Conservation (phyloP, 2,113 vertebrate species). For the Microcebus lehilahytsara region DNA sequence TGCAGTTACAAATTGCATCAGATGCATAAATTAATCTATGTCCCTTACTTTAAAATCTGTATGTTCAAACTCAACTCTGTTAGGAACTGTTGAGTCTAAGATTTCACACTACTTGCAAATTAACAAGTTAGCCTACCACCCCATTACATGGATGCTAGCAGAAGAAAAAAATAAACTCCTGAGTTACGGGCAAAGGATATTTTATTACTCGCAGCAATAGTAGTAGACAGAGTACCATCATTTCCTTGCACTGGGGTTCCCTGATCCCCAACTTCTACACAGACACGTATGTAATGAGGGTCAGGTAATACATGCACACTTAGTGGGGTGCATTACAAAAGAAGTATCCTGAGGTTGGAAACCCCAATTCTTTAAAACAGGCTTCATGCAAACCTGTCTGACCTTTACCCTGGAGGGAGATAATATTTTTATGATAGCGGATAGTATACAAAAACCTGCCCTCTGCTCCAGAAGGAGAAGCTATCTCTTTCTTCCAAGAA, state of each 20-base stretch:
- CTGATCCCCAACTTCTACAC: neutral
- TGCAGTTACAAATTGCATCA: neutral
- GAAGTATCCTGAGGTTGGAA: neutral
- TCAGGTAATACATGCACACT: neutral
- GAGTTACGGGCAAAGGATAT: neutral
- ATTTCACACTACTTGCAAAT: neutral
- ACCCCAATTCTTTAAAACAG: neutral
- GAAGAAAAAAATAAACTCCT: neutral
- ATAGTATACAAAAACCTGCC: neutral
- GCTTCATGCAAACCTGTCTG: neutral
- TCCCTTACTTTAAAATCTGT: neutral
- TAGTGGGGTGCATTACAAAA: fast-evolving
- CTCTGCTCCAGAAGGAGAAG: neutral
- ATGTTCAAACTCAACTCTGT: neutral
- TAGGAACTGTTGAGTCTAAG: neutral
- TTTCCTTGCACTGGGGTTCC: neutral
- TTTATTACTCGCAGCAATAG: neutral
- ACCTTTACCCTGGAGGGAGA: neutral
- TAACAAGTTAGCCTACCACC: neutral
- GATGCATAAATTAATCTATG: neutral
- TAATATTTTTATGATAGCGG: neutral
- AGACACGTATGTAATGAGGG: neutral
- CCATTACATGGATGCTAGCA: neutral
- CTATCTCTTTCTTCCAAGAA: neutral
- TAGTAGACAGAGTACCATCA: neutral